phyloP scores from a whole-genome alignment of 2,797 vertebrate genomes.

The Lates japonicus region DNA sequence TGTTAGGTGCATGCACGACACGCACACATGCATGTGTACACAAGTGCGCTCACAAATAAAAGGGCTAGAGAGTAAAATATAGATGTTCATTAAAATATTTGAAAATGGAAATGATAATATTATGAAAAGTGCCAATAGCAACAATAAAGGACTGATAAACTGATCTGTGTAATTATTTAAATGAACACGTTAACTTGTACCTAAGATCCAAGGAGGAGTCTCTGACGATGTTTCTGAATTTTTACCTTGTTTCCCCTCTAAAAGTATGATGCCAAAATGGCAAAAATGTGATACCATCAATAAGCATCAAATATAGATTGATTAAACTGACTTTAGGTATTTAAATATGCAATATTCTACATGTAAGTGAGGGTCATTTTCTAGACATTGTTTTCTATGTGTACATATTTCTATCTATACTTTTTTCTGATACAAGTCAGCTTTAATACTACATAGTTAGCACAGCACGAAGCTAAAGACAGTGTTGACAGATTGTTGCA shows the following conservation, averaged over 20 bases:
- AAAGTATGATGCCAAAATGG: too few relatives aligned
- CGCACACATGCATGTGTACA: background rate
- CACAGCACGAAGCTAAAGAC: slow-evolving; percentile 42
- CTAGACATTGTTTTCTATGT: background rate
- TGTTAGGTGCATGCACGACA: background rate
- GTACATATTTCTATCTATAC: background rate
- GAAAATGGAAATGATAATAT: background rate
- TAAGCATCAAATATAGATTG: background rate
- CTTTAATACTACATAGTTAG: slow-evolving; percentile 50
- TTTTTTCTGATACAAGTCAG: slow-evolving; percentile 34
- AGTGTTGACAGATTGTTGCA: slow-evolving; percentile 74
- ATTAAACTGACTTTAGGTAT: background rate
- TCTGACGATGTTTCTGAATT: background rate
- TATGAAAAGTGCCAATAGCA: background rate
- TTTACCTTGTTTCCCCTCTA: background rate
- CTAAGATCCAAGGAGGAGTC: background rate
- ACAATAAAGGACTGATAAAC: background rate
- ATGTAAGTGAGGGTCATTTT: background rate
- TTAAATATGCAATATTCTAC: background rate
- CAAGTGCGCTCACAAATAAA: background rate
- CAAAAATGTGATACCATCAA: background rate
- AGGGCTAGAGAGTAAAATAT: background rate
- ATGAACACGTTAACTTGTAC: background rate
- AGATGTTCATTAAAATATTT: background rate
- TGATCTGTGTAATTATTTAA: background rate